Base-by-base conservation (phyloP, 2,797 vertebrate genomes). In the Xenentodon cancila region DNA sequence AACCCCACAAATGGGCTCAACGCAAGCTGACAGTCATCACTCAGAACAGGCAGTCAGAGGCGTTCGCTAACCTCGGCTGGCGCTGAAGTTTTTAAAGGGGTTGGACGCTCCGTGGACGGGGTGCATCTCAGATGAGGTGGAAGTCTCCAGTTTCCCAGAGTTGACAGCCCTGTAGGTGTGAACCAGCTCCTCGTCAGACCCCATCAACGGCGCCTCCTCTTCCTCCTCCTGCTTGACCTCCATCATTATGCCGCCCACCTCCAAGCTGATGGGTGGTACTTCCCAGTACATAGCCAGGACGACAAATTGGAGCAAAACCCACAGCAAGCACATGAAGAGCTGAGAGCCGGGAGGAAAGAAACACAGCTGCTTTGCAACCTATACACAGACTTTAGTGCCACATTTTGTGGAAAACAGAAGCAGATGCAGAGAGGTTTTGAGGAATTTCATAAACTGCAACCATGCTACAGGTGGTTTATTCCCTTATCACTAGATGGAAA, bases 261-360 rank as follows among this genome's bases (percentile, higher is more conserved):
- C 81, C 0, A 79, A 70, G 64, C 73, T 78, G 66, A 88, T 32
- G 30, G 78, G 76, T 9, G 88, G 89, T 21, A 92, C 51, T n/a
- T 95, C 95, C 84, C 92, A 91, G 82, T 93, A 94, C 64, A 94
- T 70, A 4, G 74, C 71, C 68, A 91, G 66, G 34, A 95, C 84
- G 0, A 89, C 82, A 37, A 92, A 80, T 82, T 95, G 93, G 49
- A 95, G 87, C 78, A 95, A 84, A 71, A 88, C 57, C 95, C 95
- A 95, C 82, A 95, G 67, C 63, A 90, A 68, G 53, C 94, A 95
- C 94, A 95, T 95, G 80, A 95, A 95, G 77, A 95, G 89, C 94
- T 95, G 81, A 52, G 17, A 63, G 40, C 3, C 17, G 3, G 22
- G 8, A 48, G 9, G 22, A 21, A 2, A 20, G 9, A 53, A 5